These are phyloP conservation scores for Mormyrus hasselquistii DNA, from an alignment of 2,797 vertebrate species.

Conservation along the genomic window DNA sequence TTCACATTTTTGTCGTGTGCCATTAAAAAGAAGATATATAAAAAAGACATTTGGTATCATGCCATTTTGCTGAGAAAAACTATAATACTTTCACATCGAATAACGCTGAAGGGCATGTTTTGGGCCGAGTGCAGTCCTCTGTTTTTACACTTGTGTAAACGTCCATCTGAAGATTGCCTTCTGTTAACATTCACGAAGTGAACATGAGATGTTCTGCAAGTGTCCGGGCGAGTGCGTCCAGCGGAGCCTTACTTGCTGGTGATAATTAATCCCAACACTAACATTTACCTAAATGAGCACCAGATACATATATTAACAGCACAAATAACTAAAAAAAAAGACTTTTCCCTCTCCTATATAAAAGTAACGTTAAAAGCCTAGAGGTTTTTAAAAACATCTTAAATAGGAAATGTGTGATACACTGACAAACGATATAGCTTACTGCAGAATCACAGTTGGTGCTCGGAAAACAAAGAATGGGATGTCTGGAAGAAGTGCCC, in stretches of 20 bases:
- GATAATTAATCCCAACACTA: not conserved
- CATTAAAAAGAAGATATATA: conserved; percentile 16
- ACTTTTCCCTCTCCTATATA: conserved; percentile 3
- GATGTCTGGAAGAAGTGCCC: not conserved
- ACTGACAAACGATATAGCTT: not conserved
- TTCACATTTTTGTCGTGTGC: not conserved
- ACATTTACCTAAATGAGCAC: conserved; percentile 14
- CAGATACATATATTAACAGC: not conserved
- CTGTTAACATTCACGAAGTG: not conserved
- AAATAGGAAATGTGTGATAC: conserved; percentile 13
- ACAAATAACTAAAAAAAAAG: not conserved
- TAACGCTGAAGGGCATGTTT: not conserved
- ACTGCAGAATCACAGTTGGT: not conserved
- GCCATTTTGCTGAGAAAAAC: not conserved
- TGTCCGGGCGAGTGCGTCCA: not conserved
- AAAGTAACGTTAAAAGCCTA: conserved; percentile 22
- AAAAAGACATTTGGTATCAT: not conserved
- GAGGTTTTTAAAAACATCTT: conserved; percentile 9
- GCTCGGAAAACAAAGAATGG: not conserved
- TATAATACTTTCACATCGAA: not conserved
- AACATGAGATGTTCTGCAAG: not conserved
- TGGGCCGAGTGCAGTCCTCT: not conserved
- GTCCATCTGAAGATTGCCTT: not conserved
- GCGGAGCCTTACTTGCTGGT: conserved; percentile 18
- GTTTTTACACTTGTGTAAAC: not conserved